A percentile compares a stretch with the other conserved stretches of the same genome.
phyloP scores from a whole-genome alignment of 2,888 invertebrate genomes.

The Athrips mouffetella region DNA sequence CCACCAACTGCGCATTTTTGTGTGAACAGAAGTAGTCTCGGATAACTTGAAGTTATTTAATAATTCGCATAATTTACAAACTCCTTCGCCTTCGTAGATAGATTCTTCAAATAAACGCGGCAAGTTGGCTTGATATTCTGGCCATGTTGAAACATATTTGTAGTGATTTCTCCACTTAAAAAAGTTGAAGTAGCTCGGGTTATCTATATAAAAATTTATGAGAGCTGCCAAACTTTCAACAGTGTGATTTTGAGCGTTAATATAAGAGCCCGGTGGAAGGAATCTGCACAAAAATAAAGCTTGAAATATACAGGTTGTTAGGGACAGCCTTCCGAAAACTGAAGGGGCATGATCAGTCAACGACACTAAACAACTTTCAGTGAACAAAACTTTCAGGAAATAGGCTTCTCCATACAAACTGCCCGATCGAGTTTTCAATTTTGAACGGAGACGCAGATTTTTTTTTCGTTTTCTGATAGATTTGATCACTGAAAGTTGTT shows the following conservation, averaged over 20 bases:
- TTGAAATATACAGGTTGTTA: no score
- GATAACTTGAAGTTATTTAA: not conserved
- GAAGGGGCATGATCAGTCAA: no score
- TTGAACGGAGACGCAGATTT: no score
- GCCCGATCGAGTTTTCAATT: no score
- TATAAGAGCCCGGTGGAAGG: no score
- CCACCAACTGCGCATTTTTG: not conserved
- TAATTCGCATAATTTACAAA: not conserved
- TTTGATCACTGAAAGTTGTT: no score
- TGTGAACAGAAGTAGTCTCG: not conserved
- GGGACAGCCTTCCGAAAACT: no score
- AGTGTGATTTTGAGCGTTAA: not conserved
- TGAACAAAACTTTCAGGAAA: no score
- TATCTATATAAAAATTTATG: not conserved
- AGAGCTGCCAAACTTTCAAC: not conserved
- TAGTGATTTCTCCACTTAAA: conserved; percentile 1
- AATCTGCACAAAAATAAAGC: no score
- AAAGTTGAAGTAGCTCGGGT: not conserved
- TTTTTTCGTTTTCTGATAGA: no score
- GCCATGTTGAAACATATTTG: not conserved
- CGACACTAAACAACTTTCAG: no score
- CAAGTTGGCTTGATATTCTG: not conserved
- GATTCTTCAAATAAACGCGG: not conserved
- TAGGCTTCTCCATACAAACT: no score
- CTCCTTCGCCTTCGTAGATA: not conserved